phyloP scores from a whole-genome alignment of 1,140 invertebrate species.

The Bombyx mori region ASM3026992v2 NC_085117.1:2822501-2823000 shows the following conservation, averaged over 20 bases:
- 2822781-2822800: conserved; percentile 44
- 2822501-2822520: no score
- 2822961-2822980: neutral
- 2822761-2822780: conserved; percentile 32
- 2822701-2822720: conserved; percentile 25
- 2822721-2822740: conserved; percentile 27
- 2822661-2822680: neutral
- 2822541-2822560: no score
- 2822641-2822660: neutral
- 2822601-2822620: no score
- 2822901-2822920: no score
- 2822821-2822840: conserved; percentile 38
- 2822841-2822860: conserved; percentile 1
- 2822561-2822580: no score
- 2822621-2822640: neutral
- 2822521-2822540: no score
- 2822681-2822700: neutral
- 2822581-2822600: no score
- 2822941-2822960: no score
- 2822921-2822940: no score
- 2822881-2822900: neutral
- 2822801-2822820: conserved; percentile 51
- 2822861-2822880: neutral
- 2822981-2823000: conserved; percentile 11
- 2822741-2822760: conserved; percentile 26